These are phyloP conservation scores for Lasioglossum calceatum DNA, from an alignment of 2,888 invertebrate genomes.

Conservation along the genomic window DNA sequence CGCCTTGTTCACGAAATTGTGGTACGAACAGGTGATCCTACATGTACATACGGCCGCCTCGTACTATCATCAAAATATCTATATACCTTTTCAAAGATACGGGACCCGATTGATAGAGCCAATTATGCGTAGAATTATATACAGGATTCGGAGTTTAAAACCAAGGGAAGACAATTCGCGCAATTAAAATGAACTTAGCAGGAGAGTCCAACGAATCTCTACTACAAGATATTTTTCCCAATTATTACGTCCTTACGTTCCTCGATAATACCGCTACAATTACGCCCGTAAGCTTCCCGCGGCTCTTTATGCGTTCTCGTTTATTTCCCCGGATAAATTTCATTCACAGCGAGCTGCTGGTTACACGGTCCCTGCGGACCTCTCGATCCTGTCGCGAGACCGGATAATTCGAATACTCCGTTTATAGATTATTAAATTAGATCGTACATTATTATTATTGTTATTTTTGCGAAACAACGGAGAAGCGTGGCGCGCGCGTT, in stretches of 20 bases:
- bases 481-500: neutral
- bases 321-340: neutral
- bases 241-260: neutral
- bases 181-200: neutral
- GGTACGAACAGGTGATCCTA: neutral
- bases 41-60: neutral
- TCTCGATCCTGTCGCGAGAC: neutral
- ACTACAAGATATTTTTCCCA: neutral
- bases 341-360: neutral
- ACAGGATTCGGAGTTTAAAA: neutral
- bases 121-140: neutral
- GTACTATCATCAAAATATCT: neutral
- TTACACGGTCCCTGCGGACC: neutral
- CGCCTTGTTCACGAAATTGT: neutral
- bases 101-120: fast-evolving
- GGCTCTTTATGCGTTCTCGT: neutral
- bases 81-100: neutral
- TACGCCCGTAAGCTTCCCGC: neutral
- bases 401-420: neutral
- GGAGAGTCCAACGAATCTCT: neutral
- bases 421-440: neutral
- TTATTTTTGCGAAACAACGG: neutral
- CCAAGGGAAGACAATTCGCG: neutral
- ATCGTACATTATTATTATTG: neutral
- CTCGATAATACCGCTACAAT: neutral